Evolutionary conservation across 2,888 invertebrate species (phyloP).

Genomic region (Chrysolina haemoptera): DNA sequence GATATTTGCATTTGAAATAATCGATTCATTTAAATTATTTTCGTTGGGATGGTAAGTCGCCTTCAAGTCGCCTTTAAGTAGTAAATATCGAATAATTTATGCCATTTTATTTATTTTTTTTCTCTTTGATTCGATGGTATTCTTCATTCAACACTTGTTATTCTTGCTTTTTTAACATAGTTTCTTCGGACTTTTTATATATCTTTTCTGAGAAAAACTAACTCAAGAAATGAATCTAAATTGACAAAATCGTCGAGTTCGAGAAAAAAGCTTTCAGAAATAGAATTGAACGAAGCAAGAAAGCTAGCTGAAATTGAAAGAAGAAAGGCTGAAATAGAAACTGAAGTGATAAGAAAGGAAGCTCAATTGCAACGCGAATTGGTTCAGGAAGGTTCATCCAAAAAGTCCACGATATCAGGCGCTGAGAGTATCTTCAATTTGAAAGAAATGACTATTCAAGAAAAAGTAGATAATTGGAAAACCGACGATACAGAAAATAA

Average conservation of each 20-base stretch:
- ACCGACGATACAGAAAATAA: not conserved
- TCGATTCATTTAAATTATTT: no score
- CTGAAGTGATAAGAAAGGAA: constrained; percentile 3
- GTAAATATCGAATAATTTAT: no score
- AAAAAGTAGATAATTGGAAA: not conserved
- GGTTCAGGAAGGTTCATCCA: not conserved
- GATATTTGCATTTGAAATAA: no score
- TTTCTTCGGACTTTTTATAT: no score
- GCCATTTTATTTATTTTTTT: no score
- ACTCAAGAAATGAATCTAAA: not conserved
- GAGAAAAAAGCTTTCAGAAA: not conserved
- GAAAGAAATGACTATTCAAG: not conserved
- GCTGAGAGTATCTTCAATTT: not conserved
- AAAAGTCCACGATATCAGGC: not conserved
- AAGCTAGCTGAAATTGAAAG: not conserved
- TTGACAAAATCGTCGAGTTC: not conserved
- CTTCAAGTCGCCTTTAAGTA: no score
- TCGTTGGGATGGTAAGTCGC: no score
- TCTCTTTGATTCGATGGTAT: no score
- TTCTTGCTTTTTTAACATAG: no score
- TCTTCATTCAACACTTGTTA: no score
- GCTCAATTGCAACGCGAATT: not conserved
- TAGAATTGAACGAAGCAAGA: not conserved
- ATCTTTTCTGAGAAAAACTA: no score
- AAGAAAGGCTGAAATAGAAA: not conserved